These are phyloP conservation scores for Ailuropoda melanoleuca DNA, from an alignment of 2,113 vertebrate species.

Conservation along the genomic window DNA sequence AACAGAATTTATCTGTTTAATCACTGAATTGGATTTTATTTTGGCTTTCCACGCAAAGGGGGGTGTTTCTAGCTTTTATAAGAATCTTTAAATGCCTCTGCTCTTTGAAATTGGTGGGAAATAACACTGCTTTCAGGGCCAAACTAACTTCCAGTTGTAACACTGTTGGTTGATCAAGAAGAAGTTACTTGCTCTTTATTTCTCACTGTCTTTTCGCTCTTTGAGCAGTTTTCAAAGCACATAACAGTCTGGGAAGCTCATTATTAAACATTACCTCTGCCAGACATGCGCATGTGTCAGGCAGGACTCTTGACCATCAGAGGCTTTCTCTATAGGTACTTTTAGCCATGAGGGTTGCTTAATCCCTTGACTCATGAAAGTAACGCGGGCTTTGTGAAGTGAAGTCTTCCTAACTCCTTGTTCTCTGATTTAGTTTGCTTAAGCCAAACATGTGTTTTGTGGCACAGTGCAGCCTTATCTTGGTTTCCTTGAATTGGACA, in stretches of 20 bases:
- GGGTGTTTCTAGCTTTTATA: background rate
- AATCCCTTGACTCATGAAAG: background rate
- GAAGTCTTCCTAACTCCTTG: background rate
- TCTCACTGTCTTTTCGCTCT: background rate
- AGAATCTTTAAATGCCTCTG: background rate
- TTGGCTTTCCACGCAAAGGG: background rate
- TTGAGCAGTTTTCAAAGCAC: conserved; percentile 32
- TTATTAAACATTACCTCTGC: background rate
- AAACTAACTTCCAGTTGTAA: background rate
- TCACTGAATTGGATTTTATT: conserved; percentile 29
- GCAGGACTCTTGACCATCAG: background rate
- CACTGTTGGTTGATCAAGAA: background rate
- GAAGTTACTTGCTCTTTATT: background rate
- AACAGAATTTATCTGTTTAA: background rate
- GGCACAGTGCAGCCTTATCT: background rate
- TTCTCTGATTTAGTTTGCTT: conserved; percentile 9
- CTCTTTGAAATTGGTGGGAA: background rate
- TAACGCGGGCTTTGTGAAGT: background rate
- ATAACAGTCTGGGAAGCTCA: background rate
- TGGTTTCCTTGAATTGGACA: background rate
- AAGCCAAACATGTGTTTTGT: background rate
- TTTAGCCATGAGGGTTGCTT: background rate
- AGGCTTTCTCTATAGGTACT: background rate
- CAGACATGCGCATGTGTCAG: background rate
- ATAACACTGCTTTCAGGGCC: background rate